phyloP scores from a whole-genome alignment of 2,797 vertebrate species.

The Brotula barbata region DNA sequence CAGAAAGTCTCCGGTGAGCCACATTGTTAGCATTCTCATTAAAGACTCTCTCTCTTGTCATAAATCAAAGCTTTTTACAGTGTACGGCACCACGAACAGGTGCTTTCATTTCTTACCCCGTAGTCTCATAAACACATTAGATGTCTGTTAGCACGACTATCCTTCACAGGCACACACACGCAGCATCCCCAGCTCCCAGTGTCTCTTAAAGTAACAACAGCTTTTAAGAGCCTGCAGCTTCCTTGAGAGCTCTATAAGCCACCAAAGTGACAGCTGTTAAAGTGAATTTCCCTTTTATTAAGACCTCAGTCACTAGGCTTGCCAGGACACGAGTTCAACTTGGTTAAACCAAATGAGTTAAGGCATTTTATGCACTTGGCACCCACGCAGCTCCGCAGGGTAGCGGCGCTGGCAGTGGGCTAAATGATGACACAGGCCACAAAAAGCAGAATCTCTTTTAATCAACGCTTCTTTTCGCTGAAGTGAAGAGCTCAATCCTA shows the following conservation, averaged over 20 bases:
- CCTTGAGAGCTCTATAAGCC: constrained; percentile 69
- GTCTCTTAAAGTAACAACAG: constrained; percentile 66
- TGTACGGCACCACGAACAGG: constrained; percentile 67
- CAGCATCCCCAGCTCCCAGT: constrained; percentile 49
- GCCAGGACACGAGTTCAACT: constrained; percentile 68
- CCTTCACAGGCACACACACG: constrained; percentile 6
- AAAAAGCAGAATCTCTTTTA: constrained; percentile 45
- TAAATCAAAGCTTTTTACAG: constrained; percentile 78
- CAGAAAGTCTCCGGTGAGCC: constrained; percentile 75
- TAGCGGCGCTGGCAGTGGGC: constrained; percentile 39
- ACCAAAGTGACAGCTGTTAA: constrained; percentile 76
- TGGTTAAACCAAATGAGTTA: constrained; percentile 69
- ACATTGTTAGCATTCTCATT: constrained; percentile 80
- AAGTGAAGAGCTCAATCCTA: constrained; percentile 44
- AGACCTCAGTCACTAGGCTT: constrained; percentile 62
- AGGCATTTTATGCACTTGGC: constrained; percentile 68
- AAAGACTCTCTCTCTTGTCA: constrained; percentile 74
- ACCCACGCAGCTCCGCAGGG: constrained; percentile 55
- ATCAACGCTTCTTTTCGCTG: constrained; percentile 47
- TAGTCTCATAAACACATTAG: constrained; percentile 73
- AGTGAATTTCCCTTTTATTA: constrained; percentile 74
- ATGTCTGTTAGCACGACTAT: constrained; percentile 55
- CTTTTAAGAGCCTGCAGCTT: constrained; percentile 66
- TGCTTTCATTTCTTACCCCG: constrained; percentile 62
- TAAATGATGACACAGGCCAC: constrained; percentile 58